Evolutionary conservation across 2,113 vertebrate species (phyloP).

Genomic region (Lagopus muta): DNA sequence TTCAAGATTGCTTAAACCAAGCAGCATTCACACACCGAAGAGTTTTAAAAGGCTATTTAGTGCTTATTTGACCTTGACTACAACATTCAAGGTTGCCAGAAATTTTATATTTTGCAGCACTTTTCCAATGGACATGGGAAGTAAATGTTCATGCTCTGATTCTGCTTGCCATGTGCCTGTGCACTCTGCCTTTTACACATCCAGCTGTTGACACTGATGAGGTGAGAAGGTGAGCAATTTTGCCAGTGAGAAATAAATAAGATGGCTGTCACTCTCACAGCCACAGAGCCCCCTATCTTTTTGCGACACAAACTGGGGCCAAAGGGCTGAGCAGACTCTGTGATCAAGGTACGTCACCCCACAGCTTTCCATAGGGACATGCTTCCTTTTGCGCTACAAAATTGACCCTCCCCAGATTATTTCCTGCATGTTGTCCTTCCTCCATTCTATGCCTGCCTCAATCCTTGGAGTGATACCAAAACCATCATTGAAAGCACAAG

Average conservation of each 20-base stretch:
- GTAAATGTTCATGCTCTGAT: neutral
- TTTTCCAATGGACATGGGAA: constrained; percentile 34
- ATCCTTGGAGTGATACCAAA: neutral
- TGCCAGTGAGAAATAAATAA: neutral
- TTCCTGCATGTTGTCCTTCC: neutral
- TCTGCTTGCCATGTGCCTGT: neutral
- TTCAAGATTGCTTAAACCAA: neutral
- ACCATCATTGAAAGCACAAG: rapidly evolving
- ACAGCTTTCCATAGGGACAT: neutral
- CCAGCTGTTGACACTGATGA: constrained; percentile 23
- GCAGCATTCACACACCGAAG: neutral
- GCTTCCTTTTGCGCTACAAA: neutral
- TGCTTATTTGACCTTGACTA: constrained; percentile 53
- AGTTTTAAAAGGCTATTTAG: neutral
- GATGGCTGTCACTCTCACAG: neutral
- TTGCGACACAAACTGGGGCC: neutral
- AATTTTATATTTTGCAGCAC: constrained; percentile 40
- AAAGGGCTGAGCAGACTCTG: neutral
- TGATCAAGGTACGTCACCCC: rapidly evolving
- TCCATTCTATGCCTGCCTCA: neutral
- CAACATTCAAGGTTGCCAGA: constrained; percentile 54
- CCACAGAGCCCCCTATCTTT: neutral
- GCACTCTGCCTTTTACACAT: constrained; percentile 6
- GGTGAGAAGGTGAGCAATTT: constrained; percentile 40
- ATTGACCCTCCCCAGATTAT: neutral